A percentile compares a stretch with the other conserved stretches of the same genome.
Conservation (phyloP, 2,797 vertebrate species). For the Percopsis omiscomaycus region DNA sequence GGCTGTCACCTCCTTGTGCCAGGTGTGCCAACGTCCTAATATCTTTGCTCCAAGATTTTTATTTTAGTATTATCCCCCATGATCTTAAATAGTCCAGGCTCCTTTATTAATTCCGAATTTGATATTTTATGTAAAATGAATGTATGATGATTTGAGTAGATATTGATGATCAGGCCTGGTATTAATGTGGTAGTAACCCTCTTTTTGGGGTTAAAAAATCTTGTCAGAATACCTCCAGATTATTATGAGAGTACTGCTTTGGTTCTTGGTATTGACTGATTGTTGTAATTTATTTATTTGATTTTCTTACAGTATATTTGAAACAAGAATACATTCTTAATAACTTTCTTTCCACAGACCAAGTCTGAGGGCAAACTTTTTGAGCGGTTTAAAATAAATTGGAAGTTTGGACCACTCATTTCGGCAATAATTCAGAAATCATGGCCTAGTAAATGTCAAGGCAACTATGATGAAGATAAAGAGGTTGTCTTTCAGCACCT, state of each 20-base stretch:
- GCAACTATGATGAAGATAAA: slow-evolving; percentile 39
- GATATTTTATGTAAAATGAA: too few species aligned
- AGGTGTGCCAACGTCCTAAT: slow-evolving; percentile 73
- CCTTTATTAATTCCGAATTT: too few species aligned
- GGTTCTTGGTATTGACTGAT: too few species aligned
- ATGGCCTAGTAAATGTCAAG: slow-evolving; percentile 78
- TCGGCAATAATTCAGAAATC: slow-evolving; percentile 86
- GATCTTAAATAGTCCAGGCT: too few species aligned
- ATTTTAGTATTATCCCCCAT: background rate
- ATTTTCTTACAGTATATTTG: background rate
- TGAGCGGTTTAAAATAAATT: slow-evolving; percentile 41
- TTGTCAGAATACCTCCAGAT: too few species aligned
- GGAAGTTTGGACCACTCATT: slow-evolving; percentile 82
- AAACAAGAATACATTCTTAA: background rate
- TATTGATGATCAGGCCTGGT: too few species aligned
- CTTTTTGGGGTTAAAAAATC: too few species aligned
- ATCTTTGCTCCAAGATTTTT: background rate
- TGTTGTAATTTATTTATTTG: background rate
- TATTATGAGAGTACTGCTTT: too few species aligned
- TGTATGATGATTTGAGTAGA: too few species aligned
- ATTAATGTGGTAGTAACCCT: too few species aligned
- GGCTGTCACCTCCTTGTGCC: slow-evolving; percentile 82
- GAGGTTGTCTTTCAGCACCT: slow-evolving; percentile 79
- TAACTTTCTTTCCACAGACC: slow-evolving; percentile 42
- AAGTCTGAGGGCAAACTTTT: slow-evolving; percentile 69